Conservation (phyloP, 2,888 invertebrate genomes). For the Macroteleia sp. region DNA sequence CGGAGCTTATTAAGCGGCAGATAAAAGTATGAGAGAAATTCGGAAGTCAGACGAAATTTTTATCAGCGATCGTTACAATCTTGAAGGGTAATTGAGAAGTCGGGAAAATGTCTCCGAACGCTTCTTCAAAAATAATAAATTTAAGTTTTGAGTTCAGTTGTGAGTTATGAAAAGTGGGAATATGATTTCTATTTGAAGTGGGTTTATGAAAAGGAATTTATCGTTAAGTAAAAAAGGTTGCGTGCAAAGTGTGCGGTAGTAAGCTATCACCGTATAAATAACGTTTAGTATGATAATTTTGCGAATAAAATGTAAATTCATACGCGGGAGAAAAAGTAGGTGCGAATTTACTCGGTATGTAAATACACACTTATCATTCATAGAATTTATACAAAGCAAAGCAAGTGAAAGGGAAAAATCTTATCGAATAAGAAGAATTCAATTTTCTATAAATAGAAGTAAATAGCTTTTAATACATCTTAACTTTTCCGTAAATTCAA, state of each 20-base stretch:
- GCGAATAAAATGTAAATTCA: constrained; percentile 26
- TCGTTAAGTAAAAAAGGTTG: not conserved
- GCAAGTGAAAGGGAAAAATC: constrained; percentile 1
- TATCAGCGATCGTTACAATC: not conserved
- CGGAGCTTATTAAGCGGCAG: constrained; percentile 3
- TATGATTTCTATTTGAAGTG: too few species aligned
- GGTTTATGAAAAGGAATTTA: too few species aligned
- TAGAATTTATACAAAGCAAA: constrained; percentile 13
- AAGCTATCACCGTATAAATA: constrained; percentile 2
- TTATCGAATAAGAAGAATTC: not conserved
- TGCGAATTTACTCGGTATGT: constrained; percentile 25
- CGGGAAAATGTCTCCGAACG: too few species aligned
- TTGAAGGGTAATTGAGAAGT: not conserved
- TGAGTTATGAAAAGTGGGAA: too few species aligned
- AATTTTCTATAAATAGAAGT: constrained; percentile 1
- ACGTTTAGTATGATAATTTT: constrained; percentile 26
- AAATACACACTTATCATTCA: constrained; percentile 32
- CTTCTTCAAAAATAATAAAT: too few species aligned
- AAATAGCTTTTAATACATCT: too few species aligned
- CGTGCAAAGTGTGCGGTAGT: not conserved
- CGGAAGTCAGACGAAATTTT: not conserved
- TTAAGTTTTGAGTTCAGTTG: too few species aligned
- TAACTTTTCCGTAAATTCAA: too few species aligned
- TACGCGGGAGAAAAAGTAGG: constrained; percentile 12
- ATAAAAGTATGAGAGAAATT: constrained; percentile 5